Base-by-base conservation (phyloP, 2,888 invertebrate species). In the Eristalis tenax region DNA sequence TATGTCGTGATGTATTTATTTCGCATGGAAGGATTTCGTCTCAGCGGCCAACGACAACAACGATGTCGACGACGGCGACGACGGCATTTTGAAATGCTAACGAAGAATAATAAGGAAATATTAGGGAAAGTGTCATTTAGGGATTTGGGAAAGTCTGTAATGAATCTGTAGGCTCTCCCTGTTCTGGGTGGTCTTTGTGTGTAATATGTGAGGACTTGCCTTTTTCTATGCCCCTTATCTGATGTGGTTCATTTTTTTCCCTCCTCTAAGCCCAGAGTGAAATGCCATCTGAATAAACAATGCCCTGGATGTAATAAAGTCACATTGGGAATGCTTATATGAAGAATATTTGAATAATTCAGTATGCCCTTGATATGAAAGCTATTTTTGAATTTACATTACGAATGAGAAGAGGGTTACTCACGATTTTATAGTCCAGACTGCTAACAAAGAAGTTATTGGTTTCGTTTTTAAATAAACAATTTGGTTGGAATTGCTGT, bases 101-200 rank as follows among this genome's bases (percentile, higher is more conserved):
- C 76, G 69, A 87, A 87, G 73, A 87, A 87, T 87, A 87, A 87
- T 83, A 87, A 79, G 83, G 83, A 87, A 83, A 87, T 87, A 87
- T 87, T 87, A 87, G 87, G 79, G 73, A 75, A 87, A 87, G 83
- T 87, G 80, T 80, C 83, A 87, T 83, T 83, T 75, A 56, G 79
- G 86, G 87, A 87, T 83, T 83, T 87, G 79, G 76, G 65, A 79
- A 75, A 79, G 87, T 83, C 79, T 83, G 80, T 83, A 87, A 87
- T 87, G 87, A 83, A 87, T 87, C 79, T 87, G 79, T 76, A 75
- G 76, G 69, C 71, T 83, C 64, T 26, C 26, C 63, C 18, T 82
- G 32, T 78, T 86, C 59, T 28, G 69, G 70, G 64, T 69, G 81
- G 59, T 32, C 75, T 80, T 84, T 80, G 84, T 76, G 63, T 23